Conservation (phyloP, 2,888 invertebrate genomes). For the Caenorhabditis zanzibari region DNA sequence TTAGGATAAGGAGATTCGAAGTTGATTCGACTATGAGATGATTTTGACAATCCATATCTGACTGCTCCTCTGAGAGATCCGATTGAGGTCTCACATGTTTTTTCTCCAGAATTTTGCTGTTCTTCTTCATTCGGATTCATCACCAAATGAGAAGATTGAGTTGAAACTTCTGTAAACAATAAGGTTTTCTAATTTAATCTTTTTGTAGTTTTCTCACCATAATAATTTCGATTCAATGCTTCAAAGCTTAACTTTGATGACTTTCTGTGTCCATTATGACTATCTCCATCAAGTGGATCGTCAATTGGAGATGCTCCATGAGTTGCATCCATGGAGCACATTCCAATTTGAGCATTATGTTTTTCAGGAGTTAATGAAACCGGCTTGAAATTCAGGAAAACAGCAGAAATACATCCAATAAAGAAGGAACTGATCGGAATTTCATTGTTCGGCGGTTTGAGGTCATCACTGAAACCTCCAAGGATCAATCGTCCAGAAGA, state of each 20-base stretch:
- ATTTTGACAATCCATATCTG: constrained; percentile 70
- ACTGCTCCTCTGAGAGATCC: constrained; percentile 54
- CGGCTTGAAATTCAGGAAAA: constrained; percentile 81
- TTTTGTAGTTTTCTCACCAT: constrained; percentile 35
- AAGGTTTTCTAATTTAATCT: neutral
- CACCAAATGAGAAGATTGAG: constrained; percentile 43
- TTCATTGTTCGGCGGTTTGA: constrained; percentile 78
- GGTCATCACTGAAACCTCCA: constrained; percentile 76
- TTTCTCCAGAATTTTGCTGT: neutral
- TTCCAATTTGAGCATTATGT: constrained; percentile 80
- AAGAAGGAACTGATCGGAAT: constrained; percentile 82
- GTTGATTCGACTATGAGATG: constrained; percentile 78
- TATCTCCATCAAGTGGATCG: constrained; percentile 70
- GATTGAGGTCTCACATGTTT: constrained; percentile 36
- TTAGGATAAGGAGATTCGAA: constrained; percentile 77
- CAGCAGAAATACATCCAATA: constrained; percentile 84
- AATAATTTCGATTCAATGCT: constrained; percentile 62
- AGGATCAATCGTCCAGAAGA: constrained; percentile 72
- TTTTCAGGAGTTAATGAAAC: constrained; percentile 78
- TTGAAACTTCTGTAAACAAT: constrained; percentile 47
- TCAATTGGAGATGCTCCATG: constrained; percentile 55
- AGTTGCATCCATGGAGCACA: constrained; percentile 70
- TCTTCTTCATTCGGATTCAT: constrained; percentile 4
- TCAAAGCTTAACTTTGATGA: constrained; percentile 64
- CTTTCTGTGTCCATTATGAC: constrained; percentile 63